phyloP scores from a whole-genome alignment of 2,888 invertebrate species.

The Scaptomyza reducta region DNA sequence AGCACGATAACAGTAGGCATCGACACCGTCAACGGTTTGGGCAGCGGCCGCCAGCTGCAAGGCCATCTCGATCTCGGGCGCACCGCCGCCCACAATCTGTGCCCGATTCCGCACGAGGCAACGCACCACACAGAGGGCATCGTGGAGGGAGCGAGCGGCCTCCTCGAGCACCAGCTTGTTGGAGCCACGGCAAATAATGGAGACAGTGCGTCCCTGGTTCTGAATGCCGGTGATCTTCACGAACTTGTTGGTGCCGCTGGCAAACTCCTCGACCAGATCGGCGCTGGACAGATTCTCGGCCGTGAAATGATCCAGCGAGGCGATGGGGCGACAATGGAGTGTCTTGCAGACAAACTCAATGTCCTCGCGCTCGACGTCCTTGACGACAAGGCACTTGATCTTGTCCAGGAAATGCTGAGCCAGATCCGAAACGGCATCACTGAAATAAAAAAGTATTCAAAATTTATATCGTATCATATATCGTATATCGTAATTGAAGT shows the following conservation, averaged over 20 bases:
- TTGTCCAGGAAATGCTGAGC: constrained; percentile 99
- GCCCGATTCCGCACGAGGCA: constrained; percentile 97
- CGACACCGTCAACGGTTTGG: constrained; percentile 93
- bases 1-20: constrained; percentile 97
- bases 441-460: too few relatives aligned
- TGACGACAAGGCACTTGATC: constrained; percentile 99
- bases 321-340: constrained; percentile 96
- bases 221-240: constrained; percentile 96
- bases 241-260: constrained; percentile 94
- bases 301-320: constrained; percentile 98
- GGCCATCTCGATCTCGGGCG: constrained; percentile 98
- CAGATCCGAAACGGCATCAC: constrained; percentile 98
- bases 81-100: constrained; percentile 97
- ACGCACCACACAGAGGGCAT: constrained; percentile 95
- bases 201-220: constrained; percentile 95
- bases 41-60: constrained; percentile 92
- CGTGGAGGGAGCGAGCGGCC: constrained; percentile 96
- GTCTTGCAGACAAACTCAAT: constrained; percentile 99
- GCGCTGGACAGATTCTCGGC: constrained; percentile 96
- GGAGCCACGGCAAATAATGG: constrained; percentile 93
- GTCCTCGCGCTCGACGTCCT: constrained; percentile 99
- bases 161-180: constrained; percentile 95
- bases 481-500: too few relatives aligned
- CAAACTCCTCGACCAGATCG: constrained; percentile 97
- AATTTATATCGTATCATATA: too few relatives aligned